Conservation (phyloP, 2,888 invertebrate species). For the Allygus modestus region DNA sequence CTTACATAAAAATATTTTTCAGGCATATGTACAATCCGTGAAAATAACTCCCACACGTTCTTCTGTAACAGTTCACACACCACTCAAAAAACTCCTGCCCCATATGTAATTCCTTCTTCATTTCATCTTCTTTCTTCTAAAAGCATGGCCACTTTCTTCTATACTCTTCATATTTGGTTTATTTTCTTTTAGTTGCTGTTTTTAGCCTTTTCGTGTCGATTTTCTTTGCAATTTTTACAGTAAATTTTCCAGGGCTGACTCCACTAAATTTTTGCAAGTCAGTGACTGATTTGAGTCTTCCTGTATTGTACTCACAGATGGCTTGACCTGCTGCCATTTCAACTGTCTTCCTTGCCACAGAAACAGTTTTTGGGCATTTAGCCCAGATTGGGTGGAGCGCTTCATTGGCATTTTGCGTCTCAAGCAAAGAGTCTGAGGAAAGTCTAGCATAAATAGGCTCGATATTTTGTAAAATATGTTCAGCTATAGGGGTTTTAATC, state of each 20-base stretch:
- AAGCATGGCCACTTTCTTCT: neutral
- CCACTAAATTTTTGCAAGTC: conserved; percentile 8
- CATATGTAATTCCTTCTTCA: conserved; percentile 37
- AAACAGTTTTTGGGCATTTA: conserved; percentile 32
- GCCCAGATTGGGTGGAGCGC: conserved; percentile 13
- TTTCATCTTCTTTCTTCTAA: conserved; percentile 16
- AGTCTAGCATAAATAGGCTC: conserved; percentile 22
- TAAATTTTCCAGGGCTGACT: conserved; percentile 6
- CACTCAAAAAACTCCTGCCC: conserved; percentile 26
- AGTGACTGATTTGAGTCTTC: conserved; percentile 1
- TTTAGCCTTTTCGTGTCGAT: conserved; percentile 25
- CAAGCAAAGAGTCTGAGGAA: conserved; percentile 10
- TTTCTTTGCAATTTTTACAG: conserved; percentile 13
- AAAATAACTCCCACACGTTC: too few relatives aligned
- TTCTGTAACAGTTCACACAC: neutral
- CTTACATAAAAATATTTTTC: too few relatives aligned
- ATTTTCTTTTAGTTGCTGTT: neutral
- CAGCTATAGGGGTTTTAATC: conserved; percentile 13
- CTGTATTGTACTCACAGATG: conserved; percentile 36
- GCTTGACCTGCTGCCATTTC: conserved; percentile 40
- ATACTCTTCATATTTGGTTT: conserved; percentile 36
- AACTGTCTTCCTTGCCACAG: conserved; percentile 3
- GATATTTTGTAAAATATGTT: neutral
- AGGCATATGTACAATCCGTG: too few relatives aligned
- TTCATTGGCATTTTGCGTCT: conserved; percentile 32